Conservation (phyloP, 1,140 invertebrate genomes). For the Cherax quadricarinatus region DNA sequence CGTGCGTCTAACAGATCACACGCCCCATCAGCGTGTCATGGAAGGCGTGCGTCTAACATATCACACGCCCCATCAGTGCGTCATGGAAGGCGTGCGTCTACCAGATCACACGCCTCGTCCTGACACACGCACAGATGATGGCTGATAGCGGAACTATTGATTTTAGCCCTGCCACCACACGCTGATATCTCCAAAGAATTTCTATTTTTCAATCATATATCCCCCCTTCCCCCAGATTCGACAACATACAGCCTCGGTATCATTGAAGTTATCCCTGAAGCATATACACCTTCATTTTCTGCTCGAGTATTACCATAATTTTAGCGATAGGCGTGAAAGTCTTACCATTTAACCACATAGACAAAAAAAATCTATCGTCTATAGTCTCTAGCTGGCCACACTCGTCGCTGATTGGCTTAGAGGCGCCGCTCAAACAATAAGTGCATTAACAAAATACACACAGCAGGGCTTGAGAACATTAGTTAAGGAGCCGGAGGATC, state of each 20-base stretch:
- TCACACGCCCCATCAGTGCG: too few species aligned
- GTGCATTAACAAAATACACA: not conserved
- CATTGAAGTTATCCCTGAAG: too few species aligned
- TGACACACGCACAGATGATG: not conserved
- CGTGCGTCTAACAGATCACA: too few species aligned
- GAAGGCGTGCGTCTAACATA: too few species aligned
- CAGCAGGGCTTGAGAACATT: not conserved
- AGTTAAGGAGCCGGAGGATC: not conserved
- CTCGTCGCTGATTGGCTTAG: not conserved
- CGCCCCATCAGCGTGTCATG: too few species aligned
- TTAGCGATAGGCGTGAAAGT: not conserved
- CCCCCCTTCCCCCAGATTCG: too few species aligned
- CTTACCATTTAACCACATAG: not conserved
- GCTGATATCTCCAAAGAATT: not conserved
- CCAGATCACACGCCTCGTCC: not conserved
- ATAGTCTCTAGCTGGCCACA: not conserved
- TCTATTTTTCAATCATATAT: not conserved
- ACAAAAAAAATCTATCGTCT: not conserved
- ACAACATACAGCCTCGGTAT: too few species aligned
- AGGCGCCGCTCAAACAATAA: constrained; percentile 1
- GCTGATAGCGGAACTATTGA: not conserved
- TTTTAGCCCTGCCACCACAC: not conserved
- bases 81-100: not conserved
- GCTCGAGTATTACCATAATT: too few species aligned
- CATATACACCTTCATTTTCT: too few species aligned